Conservation (phyloP, 1,140 invertebrate genomes). For the Sarcophaga peregrina region DNA sequence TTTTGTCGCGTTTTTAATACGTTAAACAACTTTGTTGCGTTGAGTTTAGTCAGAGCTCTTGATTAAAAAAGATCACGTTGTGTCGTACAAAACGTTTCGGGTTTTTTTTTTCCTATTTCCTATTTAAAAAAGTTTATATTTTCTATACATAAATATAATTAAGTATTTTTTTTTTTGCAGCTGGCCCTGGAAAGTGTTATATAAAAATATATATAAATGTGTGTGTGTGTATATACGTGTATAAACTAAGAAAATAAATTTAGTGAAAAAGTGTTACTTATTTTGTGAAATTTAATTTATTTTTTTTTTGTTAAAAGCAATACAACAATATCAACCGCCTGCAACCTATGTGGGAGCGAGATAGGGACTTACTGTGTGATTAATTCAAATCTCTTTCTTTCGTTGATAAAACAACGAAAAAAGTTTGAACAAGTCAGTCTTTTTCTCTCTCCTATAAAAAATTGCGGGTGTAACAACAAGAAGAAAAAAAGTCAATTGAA, state of each 20-base stretch:
- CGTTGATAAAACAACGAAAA: background rate
- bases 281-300: background rate
- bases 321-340: slow-evolving; percentile 56
- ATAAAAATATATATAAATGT: background rate
- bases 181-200: background rate
- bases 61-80: slow-evolving; percentile 21
- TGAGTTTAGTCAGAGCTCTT: background rate
- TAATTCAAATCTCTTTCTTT: slow-evolving; percentile 50
- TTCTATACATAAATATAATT: background rate
- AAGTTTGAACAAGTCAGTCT: slow-evolving; percentile 61
- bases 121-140: slow-evolving; percentile 42
- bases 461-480: slow-evolving; percentile 65
- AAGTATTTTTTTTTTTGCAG: slow-evolving; percentile 3
- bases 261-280: background rate
- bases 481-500: background rate
- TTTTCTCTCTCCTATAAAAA: slow-evolving; percentile 68
- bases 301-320: slow-evolving; percentile 43
- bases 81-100: background rate
- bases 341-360: slow-evolving; percentile 67
- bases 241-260: background rate
- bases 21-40: slow-evolving; percentile 30
- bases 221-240: background rate
- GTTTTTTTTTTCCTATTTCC: background rate
- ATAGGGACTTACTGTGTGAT: slow-evolving; percentile 66
- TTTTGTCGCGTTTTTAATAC: slow-evolving; percentile 17